phyloP scores from a whole-genome alignment of 2,113 vertebrate species.

The Tychaedon coryphoeus region DNA sequence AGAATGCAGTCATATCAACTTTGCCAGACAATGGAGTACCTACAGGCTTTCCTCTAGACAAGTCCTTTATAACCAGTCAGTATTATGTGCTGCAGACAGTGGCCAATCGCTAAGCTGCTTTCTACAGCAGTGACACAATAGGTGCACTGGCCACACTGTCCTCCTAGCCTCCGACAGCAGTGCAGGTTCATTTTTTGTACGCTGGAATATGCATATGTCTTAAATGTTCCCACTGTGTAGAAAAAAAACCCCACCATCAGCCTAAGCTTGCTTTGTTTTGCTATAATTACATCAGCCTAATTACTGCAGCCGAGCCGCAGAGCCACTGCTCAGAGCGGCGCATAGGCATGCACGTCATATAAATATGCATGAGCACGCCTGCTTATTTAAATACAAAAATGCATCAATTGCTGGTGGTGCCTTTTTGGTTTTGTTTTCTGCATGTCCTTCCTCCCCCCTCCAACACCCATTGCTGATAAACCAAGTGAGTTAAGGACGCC shows the following conservation, averaged over 20 bases:
- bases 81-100: conserved; percentile 80
- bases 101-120: conserved; percentile 78
- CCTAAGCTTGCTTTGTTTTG: conserved; percentile 62
- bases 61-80: conserved; percentile 85
- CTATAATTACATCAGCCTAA: conserved; percentile 76
- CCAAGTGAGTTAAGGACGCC: conserved; percentile 20
- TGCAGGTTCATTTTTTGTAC: conserved; percentile 74
- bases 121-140: conserved; percentile 82
- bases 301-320: conserved; percentile 61
- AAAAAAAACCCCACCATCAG: neutral
- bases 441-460: neutral
- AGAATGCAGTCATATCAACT: conserved; percentile 83
- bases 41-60: conserved; percentile 76
- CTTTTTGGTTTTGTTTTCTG: conserved; percentile 5
- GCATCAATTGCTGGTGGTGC: conserved; percentile 57
- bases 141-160: conserved; percentile 80
- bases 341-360: conserved; percentile 59
- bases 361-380: conserved; percentile 75
- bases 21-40: conserved; percentile 80
- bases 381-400: conserved; percentile 75
- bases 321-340: conserved; percentile 44
- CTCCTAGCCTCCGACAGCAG: conserved; percentile 72
- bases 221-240: conserved; percentile 70
- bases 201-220: conserved; percentile 69
- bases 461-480: neutral